Evolutionary conservation across 2,888 invertebrate genomes (phyloP), one percentile per base, ranked within the genome.

Genomic region (Stenodera caucasica): DNA sequence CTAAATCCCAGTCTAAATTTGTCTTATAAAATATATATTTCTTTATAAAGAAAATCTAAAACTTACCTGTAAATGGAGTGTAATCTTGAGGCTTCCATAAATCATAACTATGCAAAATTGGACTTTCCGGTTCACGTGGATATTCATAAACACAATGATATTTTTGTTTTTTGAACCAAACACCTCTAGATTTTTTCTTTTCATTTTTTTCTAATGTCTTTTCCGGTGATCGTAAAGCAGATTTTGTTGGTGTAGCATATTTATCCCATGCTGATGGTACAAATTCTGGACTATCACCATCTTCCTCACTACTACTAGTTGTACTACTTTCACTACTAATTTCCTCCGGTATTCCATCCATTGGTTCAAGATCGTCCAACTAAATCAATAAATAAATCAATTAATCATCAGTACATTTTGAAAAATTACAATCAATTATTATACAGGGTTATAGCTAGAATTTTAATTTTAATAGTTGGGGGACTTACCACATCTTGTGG

Each of bases 71-170:
- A 75, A 85, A 86, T 0, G 70, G 58, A 32, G 50, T 63, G 15
- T 59, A 70, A 37, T 73, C 72, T 6, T 77, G 72, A 3, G 80
- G 76, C 63, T 79, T 78, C 81, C 80, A 81, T 9, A 80, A 63
- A 60, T 80, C 80, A 53, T 74, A 76, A 63, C 72, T 76, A 50
- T 77, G 78, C 18, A 78, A 64, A 32, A 77, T 69, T 7, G 80
- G 79, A 70, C 78, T 80, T 62, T 81, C 85, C 37, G 84, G 85
- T 80, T 91, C 91, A 70, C 89, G 87, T 53, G 92, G 92, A 81
- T 92, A 92, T 80, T 92, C 91, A 79, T 91, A 92, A 63, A 92
- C 90, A 75, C 90, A 90, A 80, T 91, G 91, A 80, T 91, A 91
- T 77, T 90, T 89, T 81, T 91, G 91, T 55, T 90, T 88, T 75